phyloP scores from a whole-genome alignment of 2,113 vertebrate genomes.

The Oncorhynchus tshawytscha region DNA sequence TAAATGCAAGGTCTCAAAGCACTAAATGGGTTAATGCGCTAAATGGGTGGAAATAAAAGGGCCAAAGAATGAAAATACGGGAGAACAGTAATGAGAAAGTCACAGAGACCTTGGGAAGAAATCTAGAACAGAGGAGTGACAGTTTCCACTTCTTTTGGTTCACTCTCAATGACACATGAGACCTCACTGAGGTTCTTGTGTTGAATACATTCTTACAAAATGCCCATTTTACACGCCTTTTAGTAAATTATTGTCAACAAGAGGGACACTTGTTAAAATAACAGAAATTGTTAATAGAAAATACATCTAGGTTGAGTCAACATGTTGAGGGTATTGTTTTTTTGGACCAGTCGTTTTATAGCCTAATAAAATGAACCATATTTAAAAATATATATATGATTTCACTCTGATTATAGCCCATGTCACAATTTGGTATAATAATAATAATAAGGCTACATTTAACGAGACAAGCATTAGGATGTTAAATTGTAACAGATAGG shows the following conservation, averaged over 20 bases:
- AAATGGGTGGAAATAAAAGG: conserved; percentile 63
- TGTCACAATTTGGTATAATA: no score
- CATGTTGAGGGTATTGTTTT: no score
- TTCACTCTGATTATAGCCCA: no score
- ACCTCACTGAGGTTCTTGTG: conserved; percentile 10
- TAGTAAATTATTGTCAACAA: conserved; percentile 2
- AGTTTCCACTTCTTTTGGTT: conserved; percentile 28
- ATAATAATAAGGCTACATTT: no score
- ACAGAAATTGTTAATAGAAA: background rate
- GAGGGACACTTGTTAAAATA: background rate
- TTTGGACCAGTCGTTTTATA: no score
- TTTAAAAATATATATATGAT: no score
- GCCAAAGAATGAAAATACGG: conserved; percentile 35
- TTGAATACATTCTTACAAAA: conserved; percentile 3
- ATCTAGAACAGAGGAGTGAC: conserved; percentile 22
- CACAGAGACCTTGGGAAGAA: conserved; percentile 46
- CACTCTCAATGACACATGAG: conserved; percentile 17
- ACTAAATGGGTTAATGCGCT: conserved; percentile 55
- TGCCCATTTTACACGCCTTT: conserved; percentile 6
- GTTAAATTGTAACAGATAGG: background rate
- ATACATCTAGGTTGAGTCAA: no score
- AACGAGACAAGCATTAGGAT: no score
- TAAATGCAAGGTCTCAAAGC: conserved; percentile 51
- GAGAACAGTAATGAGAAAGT: conserved; percentile 42
- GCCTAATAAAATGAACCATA: no score